phyloP scores from a whole-genome alignment of 2,888 invertebrate species.

The Ferrisia virgata region DNA sequence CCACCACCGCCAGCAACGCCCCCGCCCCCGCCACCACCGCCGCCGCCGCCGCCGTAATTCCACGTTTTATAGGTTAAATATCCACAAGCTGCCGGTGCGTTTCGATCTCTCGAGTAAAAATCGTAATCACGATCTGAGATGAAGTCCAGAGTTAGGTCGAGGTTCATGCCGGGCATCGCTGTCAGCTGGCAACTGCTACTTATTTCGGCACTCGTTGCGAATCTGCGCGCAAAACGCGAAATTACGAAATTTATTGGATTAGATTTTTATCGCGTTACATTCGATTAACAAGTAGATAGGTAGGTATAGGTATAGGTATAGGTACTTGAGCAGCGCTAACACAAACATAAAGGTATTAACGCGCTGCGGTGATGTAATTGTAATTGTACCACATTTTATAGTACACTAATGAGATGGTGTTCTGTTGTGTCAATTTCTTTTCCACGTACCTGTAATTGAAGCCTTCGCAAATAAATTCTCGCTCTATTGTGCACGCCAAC shows the following conservation, averaged over 20 bases:
- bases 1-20: background rate
- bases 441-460: conserved; percentile 73
- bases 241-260: background rate
- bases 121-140: conserved; percentile 71
- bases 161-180: conserved; percentile 66
- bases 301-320: background rate
- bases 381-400: background rate
- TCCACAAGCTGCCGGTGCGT: conserved; percentile 56
- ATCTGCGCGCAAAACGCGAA: conserved; percentile 53
- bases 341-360: too few relatives aligned
- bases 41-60: conserved; percentile 42
- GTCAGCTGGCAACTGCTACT: conserved; percentile 76
- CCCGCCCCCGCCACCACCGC: conserved; percentile 43
- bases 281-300: background rate
- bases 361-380: background rate
- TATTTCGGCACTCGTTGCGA: conserved; percentile 67
- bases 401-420: background rate
- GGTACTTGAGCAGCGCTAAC: too few relatives aligned
- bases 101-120: conserved; percentile 74
- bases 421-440: background rate
- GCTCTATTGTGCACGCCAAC: conserved; percentile 70
- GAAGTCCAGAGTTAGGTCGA: conserved; percentile 65
- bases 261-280: background rate
- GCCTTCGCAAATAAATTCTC: conserved; percentile 73
- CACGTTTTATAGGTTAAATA: conserved; percentile 46